Evolutionary conservation across 2,888 invertebrate species (phyloP), one percentile per base, ranked within the genome.

Genomic region (Orthosia gracilis): DNA sequence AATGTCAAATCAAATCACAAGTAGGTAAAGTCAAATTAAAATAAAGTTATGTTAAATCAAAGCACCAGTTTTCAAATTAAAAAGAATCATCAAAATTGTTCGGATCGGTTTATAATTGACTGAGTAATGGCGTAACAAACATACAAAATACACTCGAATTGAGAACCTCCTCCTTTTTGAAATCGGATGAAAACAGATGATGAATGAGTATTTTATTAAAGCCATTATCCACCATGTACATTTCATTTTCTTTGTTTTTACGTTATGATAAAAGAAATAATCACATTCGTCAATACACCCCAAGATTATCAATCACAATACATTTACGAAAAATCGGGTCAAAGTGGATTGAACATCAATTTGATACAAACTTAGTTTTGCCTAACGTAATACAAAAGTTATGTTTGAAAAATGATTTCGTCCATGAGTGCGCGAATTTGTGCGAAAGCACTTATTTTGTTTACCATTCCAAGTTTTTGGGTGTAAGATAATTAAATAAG

Each of bases 341-440:
- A 72, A 69, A 70, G 57, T 68, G 57, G 52, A 76, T 65, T 13
- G 54, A 69, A 52, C 80, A 80, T 71, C 62, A 81, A 77, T 79
- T 83, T 76, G 63, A 69, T 62, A 49, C 45, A 61, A 85, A 79
- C 76, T 81, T 75, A 71, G 66, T 77, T 80, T 67, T 54, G 21
- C 52, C 11, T 57, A 69, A 78, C 45, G 61, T 76, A 76, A 80
- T 75, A 73, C 64, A 76, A 83, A 85, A 84, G 80, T 83, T 83
- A 59, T 69, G 61, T 63, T 76, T 79, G 73, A 80, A 71, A 73
- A 77, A 84, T 84, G 66, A 73, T 73, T 69, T 57, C 26, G 65
- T 58, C 26, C 66, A 49, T 70, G 71, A 72, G 57, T 21, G 50
- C 47, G 70, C 67, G 21, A 72, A 73, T 70, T 75, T 73, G 26